Conservation (phyloP, 2,888 invertebrate species). For the Watsonalla cultraria region DNA sequence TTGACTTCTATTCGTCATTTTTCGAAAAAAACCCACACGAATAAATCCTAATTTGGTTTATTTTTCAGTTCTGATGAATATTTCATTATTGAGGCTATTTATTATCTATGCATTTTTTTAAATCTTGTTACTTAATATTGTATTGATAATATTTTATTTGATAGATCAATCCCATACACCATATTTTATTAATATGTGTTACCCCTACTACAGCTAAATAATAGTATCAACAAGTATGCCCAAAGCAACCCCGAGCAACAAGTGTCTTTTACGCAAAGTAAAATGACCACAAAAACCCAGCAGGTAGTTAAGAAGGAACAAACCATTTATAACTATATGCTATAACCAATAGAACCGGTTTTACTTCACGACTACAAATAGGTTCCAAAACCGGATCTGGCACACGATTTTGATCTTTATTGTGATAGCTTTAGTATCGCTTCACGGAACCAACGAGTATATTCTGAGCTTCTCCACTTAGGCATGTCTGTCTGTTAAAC, state of each 20-base stretch:
- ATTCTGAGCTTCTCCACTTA: slow-evolving; percentile 28
- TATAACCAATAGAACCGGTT: slow-evolving; percentile 58
- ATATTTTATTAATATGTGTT: no score
- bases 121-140: no score
- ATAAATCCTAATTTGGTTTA: no score
- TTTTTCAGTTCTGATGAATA: no score
- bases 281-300: slow-evolving; percentile 67
- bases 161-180: no score
- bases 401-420: slow-evolving; percentile 53
- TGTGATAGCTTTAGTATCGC: slow-evolving; percentile 20
- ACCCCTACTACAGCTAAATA: no score
- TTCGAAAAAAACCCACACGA: no score
- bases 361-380: slow-evolving; percentile 41
- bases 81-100: no score
- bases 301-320: slow-evolving; percentile 58
- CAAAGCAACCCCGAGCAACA: slow-evolving; percentile 66
- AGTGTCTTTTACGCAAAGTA: slow-evolving; percentile 70
- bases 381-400: slow-evolving; percentile 31
- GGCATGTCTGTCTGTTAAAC: slow-evolving; percentile 46
- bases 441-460: slow-evolving; percentile 17
- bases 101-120: no score
- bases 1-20: no score
- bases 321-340: slow-evolving; percentile 58
- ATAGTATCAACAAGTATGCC: slow-evolving; percentile 2
- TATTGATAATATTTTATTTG: no score